Evolutionary conservation across 1,140 invertebrate species (phyloP).

Genomic region (Ectropis grisescens): DNA sequence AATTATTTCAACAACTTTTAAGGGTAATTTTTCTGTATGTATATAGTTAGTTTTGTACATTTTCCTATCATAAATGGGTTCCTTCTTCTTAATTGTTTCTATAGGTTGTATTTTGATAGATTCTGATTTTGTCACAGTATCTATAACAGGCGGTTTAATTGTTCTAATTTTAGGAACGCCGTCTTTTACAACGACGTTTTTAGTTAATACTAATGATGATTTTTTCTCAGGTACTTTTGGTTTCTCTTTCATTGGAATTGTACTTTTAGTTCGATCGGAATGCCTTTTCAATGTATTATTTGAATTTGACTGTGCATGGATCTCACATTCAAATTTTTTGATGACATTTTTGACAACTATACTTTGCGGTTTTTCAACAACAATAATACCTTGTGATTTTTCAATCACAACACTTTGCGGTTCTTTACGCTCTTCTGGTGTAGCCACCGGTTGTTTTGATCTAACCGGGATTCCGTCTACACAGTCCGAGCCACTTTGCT

Average conservation of each 20-base stretch:
- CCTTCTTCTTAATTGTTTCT: conserved; percentile 38
- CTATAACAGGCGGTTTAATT: conserved; percentile 31
- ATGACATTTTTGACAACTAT: conserved; percentile 54
- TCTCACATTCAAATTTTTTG: conserved; percentile 61
- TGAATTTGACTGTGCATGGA: conserved; percentile 39
- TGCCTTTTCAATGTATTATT: conserved; percentile 31
- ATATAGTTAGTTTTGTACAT: conserved; percentile 61
- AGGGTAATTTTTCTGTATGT: conserved; percentile 47
- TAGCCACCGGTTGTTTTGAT: conserved; percentile 14
- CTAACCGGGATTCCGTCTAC: conserved; percentile 49
- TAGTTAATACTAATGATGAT: conserved; percentile 55
- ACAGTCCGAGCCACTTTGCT: conserved; percentile 52
- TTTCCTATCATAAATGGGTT: conserved; percentile 52
- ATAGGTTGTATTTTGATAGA: conserved; percentile 12
- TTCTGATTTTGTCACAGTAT: conserved; percentile 19
- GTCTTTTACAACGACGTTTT: conserved; percentile 62
- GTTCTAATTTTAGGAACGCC: conserved; percentile 63
- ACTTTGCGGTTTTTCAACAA: conserved; percentile 23
- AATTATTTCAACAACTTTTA: conserved; percentile 59
- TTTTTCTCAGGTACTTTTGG: conserved; percentile 69
- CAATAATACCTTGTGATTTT: too few relatives aligned
- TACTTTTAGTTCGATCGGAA: conserved; percentile 22
- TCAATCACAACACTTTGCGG: too few relatives aligned
- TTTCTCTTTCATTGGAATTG: conserved; percentile 45
- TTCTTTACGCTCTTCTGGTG: too few relatives aligned